Evolutionary conservation across 2,888 invertebrate genomes (phyloP), one percentile per base, ranked within the genome.

Genomic region (Scaptomyza reducta): DNA sequence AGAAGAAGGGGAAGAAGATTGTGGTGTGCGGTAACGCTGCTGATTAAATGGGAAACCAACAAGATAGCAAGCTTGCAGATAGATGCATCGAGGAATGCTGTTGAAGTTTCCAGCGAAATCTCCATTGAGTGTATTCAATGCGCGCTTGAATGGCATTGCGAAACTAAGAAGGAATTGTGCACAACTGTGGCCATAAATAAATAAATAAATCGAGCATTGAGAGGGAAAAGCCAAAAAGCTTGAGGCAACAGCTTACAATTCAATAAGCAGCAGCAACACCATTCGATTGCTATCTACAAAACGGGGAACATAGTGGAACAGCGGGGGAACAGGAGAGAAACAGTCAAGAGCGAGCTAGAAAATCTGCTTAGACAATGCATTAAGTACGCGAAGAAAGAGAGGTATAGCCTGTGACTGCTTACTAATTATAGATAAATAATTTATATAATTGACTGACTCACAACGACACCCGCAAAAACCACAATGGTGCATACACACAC

Each of bases 401-500:
- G 47, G 35, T 22, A 6, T 45, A 50, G 50, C 13, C 14, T 46
- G 55, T 38, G 40, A 47, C 66, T 58, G 60, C 53, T 56, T 56
- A 73, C 80, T 82, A 85, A 82, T 87, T 85, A 87, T 87, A 76
- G 70, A 81, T 73, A 82, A 87, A 82, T 87, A 87, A 78, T 63
- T 75, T 74, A 81, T 87, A 78, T 87, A 82, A 87, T 85, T 87
- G 82, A 82, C 64, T 77, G 62, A 33, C 40, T 69, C 58, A 42
- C 60, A 44, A 45, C 51, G 67, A 59, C 46, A 47, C 13, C 45
- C 27, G 14, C 45, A 50, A 46, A 35, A 44, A 25, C 14, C 41
- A 49, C 42, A 42, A 42, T 4, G 7, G 1, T n/a, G 58, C 4
- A n/a, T 16, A 27, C 54, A 54, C 50, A 35, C 27, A 42, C 41